These are phyloP conservation scores for Coranthus polyacanthus DNA, from an alignment of 2,797 vertebrate species.

Conservation along the genomic window DNA sequence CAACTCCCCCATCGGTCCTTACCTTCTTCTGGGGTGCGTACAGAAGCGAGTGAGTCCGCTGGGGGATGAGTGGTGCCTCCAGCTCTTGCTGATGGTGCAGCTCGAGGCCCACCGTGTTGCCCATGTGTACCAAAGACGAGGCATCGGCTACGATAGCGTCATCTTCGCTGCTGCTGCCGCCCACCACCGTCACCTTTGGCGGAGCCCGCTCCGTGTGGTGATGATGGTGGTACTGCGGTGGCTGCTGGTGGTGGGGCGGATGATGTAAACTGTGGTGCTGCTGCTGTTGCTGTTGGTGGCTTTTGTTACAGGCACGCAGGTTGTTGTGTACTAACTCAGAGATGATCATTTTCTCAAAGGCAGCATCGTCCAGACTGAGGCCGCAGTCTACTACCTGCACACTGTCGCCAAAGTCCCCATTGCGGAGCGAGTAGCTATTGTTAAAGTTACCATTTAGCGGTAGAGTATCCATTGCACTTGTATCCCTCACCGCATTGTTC, in stretches of 20 bases:
- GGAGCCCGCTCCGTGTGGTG: constrained; percentile 92
- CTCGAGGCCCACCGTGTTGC: constrained; percentile 86
- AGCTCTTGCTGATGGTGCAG: constrained; percentile 92
- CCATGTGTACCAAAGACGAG: constrained; percentile 93
- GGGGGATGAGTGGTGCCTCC: constrained; percentile 97
- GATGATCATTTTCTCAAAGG: constrained; percentile 99
- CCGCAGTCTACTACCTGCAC: constrained; percentile 98
- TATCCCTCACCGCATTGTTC: constrained; percentile 97
- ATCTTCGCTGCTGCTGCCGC: constrained; percentile 91
- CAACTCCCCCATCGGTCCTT: constrained; percentile 87
- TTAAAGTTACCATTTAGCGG: constrained; percentile 99
- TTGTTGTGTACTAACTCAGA: constrained; percentile 99
- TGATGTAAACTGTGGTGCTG: constrained; percentile 88
- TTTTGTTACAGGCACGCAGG: constrained; percentile 94
- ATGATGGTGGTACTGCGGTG: constrained; percentile 90
- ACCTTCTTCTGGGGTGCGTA: constrained; percentile 98
- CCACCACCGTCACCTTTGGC: constrained; percentile 89
- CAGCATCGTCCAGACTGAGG: constrained; percentile 97
- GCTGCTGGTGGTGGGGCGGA: constrained; percentile 84
- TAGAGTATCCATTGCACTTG: constrained; percentile 99
- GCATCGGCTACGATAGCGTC: constrained; percentile 92
- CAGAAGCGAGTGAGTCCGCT: constrained; percentile 99
- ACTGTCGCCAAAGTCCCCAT: constrained; percentile 94
- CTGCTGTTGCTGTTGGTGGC: constrained; percentile 88
- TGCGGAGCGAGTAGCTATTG: constrained; percentile 99